Evolutionary conservation across 2,888 invertebrate species (phyloP), one percentile per base, ranked within the genome.

Genomic region (Orthosia cruda): DNA sequence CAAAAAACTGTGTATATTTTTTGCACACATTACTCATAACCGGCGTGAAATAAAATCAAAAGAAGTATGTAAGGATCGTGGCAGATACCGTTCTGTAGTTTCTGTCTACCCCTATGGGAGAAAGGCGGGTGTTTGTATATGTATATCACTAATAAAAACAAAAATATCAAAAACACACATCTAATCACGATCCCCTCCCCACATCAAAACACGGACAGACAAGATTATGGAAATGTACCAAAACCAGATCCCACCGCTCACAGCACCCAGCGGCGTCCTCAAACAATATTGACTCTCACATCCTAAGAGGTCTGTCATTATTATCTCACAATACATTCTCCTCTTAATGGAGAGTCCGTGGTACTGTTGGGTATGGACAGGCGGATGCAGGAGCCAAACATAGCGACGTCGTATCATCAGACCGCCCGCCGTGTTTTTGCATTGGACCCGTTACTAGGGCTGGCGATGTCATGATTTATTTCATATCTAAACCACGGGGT

Each of bases 391-490:
- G 70, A 81, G 81, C 80, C 81, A 82, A 85, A 87, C 81, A 82
- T 65, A 64, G 59, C 67, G 83, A 87, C 82, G 84, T 81, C 83
- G 79, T 67, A 74, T 78, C 89, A 69, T 47, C 45, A 11, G 83
- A 84, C 85, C 90, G 87, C 89, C 88, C 88, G 90, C 85, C 76
- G 85, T 77, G 90, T 87, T 89, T 91, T 89, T 89, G 89, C 90
- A 91, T 89, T 89, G 77, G 82, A 85, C 77, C 89, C 84, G 87
- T 88, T 81, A 78, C 32, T 83, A 91, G 89, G 90, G 89, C 76
- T 91, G 91, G 71, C 74, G 15, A 45, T 1, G 15, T 3, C 40
- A 4, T 26, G 55, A 16, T 55, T 15, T 26, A 55, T 40, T 40
- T 32, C 1, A 26, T 26, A 26, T 26, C 26, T 26, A 26, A 26